Conservation (phyloP, 2,888 invertebrate genomes). For the Shargacucullia verbasci region DNA sequence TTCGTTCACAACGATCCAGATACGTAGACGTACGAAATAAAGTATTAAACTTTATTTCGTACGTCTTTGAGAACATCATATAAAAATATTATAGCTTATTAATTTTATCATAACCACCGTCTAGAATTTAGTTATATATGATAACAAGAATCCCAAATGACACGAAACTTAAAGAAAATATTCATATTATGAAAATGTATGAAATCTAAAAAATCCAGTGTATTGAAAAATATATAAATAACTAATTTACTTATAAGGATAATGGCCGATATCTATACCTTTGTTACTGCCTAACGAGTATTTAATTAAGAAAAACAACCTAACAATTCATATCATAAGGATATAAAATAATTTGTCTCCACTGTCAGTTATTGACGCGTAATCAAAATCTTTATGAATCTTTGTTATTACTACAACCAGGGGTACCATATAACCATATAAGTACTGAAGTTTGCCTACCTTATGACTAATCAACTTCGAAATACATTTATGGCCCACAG, state of each 20-base stretch:
- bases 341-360: constrained; percentile 1
- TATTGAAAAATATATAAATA: not conserved
- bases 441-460: no score
- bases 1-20: no score
- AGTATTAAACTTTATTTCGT: no score
- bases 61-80: no score
- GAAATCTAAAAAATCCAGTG: not conserved
- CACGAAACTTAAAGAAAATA: not conserved
- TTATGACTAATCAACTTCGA: no score
- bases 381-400: no score
- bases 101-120: constrained; percentile 67
- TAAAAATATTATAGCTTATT: constrained; percentile 3
- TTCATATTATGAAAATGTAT: not conserved
- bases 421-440: no score
- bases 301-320: constrained; percentile 16
- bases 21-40: no score
- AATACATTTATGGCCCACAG: no score
- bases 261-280: not conserved
- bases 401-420: no score
- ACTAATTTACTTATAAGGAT: constrained; percentile 9
- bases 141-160: not conserved
- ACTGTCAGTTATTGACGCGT: not conserved
- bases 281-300: constrained; percentile 5
- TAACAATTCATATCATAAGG: not conserved
- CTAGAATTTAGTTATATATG: constrained; percentile 46